Base-by-base conservation (phyloP, 2,888 invertebrate species). In the Meiosimyza decipiens region DNA sequence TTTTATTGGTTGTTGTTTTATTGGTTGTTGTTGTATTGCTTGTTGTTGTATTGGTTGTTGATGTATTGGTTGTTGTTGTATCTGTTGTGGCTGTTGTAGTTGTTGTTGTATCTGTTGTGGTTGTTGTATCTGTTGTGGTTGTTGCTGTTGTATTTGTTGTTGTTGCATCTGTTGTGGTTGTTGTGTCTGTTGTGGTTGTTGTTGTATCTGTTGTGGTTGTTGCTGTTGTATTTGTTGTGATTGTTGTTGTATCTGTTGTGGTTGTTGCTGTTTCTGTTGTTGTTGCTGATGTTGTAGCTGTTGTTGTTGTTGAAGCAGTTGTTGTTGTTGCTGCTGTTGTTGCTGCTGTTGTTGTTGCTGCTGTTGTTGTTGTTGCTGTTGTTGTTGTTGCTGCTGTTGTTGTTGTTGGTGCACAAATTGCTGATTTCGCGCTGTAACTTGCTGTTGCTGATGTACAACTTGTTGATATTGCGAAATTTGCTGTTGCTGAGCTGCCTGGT, bases 181-280 rank as follows among this genome's bases (percentile, higher is more conserved):
- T n/a, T n/a, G n/a, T n/a, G n/a, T n/a, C 49, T 79, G 79, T 62
- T 71, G 77, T 72, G 72, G 75, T 40, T 75, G 77, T 51, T 78
- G 74, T 71, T n/a, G n/a, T n/a, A n/a, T n/a, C n/a, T n/a, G n/a
- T n/a, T n/a, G n/a, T n/a, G n/a, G n/a, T n/a, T n/a, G n/a, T n/a
- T n/a, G n/a, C n/a, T n/a, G n/a, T n/a, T n/a, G n/a, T n/a, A n/a
- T n/a, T n/a, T 75, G 76, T 12, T 74, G 77, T 67, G n/a, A n/a
- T n/a, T n/a, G n/a, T n/a, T 64, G 72, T 47, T 65, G 67, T 18
- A 49, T 11, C 33, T 73, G 73, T n/a, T 76, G 73, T 55, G 73
- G 73, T 16, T 67, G 33, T 47, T 73, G 49, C n/a, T n/a, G n/a
- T n/a, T n/a, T n/a, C n/a, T n/a, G n/a, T 47, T 71, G 16, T 16